phyloP scores from a whole-genome alignment of 2,113 vertebrate species.

The Laticauda colubrina region DNA sequence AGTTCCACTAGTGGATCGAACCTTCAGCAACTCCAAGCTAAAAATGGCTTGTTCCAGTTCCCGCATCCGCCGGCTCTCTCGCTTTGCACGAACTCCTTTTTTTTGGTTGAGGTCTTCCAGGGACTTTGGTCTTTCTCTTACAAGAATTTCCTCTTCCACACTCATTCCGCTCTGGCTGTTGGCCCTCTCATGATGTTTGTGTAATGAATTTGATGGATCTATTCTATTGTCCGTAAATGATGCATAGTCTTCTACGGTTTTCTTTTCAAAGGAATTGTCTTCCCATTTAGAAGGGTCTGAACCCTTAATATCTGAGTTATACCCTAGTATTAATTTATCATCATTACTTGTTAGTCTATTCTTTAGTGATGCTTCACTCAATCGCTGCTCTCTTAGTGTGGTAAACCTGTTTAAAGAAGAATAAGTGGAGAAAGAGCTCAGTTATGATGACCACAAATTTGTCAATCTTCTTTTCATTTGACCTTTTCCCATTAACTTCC shows the following conservation, averaged over 20 bases:
- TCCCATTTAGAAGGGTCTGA: slow-evolving; percentile 84
- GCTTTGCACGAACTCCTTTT: slow-evolving; percentile 86
- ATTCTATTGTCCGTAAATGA: slow-evolving; percentile 57
- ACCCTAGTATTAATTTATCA: slow-evolving; percentile 55
- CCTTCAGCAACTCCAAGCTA: slow-evolving; percentile 93
- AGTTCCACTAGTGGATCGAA: slow-evolving; percentile 79
- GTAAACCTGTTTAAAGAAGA: slow-evolving; percentile 73
- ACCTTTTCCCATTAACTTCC: neutral
- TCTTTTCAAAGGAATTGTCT: slow-evolving; percentile 75
- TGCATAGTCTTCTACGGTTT: slow-evolving; percentile 66
- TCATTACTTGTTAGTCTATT: slow-evolving; percentile 64
- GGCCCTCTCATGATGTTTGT: slow-evolving; percentile 63
- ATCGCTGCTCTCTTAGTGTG: slow-evolving; percentile 74
- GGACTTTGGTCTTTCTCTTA: slow-evolving; percentile 80
- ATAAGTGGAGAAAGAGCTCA: neutral
- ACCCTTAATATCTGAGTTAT: slow-evolving; percentile 70
- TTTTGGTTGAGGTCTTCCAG: slow-evolving; percentile 87
- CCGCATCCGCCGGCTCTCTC: slow-evolving; percentile 92
- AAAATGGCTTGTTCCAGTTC: slow-evolving; percentile 96
- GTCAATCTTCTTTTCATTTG: neutral
- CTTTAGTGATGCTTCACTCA: slow-evolving; percentile 70
- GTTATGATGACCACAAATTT: neutral
- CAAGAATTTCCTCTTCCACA: slow-evolving; percentile 66
- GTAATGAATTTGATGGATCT: slow-evolving; percentile 44
- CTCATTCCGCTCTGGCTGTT: slow-evolving; percentile 68